phyloP scores from a whole-genome alignment of 1,140 invertebrate genomes.

The Microplitis mediator region DNA sequence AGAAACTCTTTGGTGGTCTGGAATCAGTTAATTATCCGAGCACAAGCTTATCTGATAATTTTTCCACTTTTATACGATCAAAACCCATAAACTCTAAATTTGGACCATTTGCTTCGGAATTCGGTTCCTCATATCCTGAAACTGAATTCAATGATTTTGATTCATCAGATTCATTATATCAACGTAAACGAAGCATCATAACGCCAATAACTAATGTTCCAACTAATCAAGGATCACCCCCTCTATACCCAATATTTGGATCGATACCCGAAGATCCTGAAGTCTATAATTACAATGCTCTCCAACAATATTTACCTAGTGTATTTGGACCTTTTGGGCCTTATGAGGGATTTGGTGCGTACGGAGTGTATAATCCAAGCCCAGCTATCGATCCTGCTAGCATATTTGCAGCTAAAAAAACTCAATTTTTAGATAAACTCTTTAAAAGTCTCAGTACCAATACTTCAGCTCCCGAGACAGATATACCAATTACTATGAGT shows the following conservation, averaged over 20 bases:
- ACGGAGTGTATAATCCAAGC: conserved; percentile 21
- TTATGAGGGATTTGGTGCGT: conserved; percentile 33
- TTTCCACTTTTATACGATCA: background rate
- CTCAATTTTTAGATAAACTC: conserved; percentile 48
- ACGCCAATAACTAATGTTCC: background rate
- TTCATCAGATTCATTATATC: background rate
- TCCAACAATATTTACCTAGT: conserved; percentile 13
- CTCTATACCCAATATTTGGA: conserved; percentile 43
- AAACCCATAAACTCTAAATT: conserved; percentile 28
- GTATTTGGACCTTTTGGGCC: conserved; percentile 36
- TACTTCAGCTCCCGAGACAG: conserved; percentile 32
- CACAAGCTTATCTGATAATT: background rate
- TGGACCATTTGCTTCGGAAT: background rate
- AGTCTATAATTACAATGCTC: background rate
- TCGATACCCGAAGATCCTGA: conserved; percentile 46
- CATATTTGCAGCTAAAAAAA: conserved; percentile 50
- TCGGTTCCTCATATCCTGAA: background rate
- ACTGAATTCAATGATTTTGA: background rate
- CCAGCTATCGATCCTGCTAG: conserved; percentile 47
- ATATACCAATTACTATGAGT: conserved; percentile 38
- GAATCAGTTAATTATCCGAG: conserved; percentile 26
- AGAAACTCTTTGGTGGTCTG: conserved; percentile 45
- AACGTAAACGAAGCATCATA: conserved; percentile 34
- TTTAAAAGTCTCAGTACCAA: conserved; percentile 51
- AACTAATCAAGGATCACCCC: conserved; percentile 35